Conservation (phyloP, 2,113 vertebrate genomes). For the Pardalotus punctatus region DNA sequence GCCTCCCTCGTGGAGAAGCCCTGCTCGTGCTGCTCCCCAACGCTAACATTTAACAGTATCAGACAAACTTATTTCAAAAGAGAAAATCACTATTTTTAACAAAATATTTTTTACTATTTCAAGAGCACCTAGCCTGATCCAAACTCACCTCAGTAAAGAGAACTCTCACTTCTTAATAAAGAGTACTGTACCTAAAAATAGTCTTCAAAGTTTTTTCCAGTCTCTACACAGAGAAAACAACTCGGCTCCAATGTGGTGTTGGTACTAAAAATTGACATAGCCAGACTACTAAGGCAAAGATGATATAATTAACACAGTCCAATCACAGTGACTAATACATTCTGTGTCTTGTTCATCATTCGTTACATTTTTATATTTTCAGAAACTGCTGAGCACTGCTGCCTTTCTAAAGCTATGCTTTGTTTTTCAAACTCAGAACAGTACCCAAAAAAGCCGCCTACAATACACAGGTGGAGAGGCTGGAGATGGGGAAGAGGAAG, state of each 20-base stretch:
- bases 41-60: rapidly evolving
- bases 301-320: not conserved
- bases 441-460: not conserved
- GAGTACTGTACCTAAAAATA: not conserved
- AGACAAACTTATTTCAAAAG: not conserved
- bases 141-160: not conserved
- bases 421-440: not conserved
- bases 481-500: not conserved
- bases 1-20: rapidly evolving
- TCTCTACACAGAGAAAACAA: not conserved
- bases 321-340: not conserved
- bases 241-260: not conserved
- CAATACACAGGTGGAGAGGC: not conserved
- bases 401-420: not conserved
- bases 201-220: not conserved
- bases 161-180: not conserved
- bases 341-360: not conserved
- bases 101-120: not conserved
- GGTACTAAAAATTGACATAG: not conserved
- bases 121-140: not conserved
- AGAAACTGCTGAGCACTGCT: not conserved
- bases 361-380: not conserved
- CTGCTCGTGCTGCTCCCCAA: not conserved
- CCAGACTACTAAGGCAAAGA: not conserved
- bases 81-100: not conserved